phyloP scores from a whole-genome alignment of 2,888 invertebrate genomes.

The Tetranychus piercei region DNA sequence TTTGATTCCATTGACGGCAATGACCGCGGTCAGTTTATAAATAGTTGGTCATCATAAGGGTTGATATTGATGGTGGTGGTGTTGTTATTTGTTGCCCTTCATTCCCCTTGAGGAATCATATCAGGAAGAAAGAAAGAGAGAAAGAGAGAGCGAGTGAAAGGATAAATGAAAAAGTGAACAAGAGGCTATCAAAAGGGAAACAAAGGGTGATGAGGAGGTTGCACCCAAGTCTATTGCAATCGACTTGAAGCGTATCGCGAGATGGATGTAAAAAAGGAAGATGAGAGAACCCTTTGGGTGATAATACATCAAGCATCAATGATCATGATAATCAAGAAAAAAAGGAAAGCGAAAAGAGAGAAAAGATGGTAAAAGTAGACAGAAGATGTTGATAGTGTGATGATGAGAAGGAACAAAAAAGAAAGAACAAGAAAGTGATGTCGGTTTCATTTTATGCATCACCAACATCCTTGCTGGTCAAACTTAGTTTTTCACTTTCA shows the following conservation, averaged over 20 bases:
- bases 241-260: neutral
- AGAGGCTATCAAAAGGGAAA: neutral
- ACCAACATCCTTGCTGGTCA: neutral
- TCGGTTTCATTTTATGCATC: neutral
- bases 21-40: neutral
- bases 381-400: neutral
- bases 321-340: neutral
- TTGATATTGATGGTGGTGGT: neutral
- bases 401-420: neutral
- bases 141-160: neutral
- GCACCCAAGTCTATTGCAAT: neutral
- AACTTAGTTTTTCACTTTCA: neutral
- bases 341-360: neutral
- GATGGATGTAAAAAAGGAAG: neutral
- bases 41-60: slow-evolving; percentile 1
- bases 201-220: neutral
- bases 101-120: neutral
- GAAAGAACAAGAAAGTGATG: neutral
- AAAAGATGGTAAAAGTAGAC: neutral
- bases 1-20: neutral
- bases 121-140: neutral
- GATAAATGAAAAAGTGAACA: neutral
- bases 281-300: neutral
- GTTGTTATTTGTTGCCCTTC: neutral
- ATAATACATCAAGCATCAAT: neutral